These are phyloP conservation scores for Altica lythri DNA, from an alignment of 2,888 invertebrate genomes.

Conservation along the genomic window DNA sequence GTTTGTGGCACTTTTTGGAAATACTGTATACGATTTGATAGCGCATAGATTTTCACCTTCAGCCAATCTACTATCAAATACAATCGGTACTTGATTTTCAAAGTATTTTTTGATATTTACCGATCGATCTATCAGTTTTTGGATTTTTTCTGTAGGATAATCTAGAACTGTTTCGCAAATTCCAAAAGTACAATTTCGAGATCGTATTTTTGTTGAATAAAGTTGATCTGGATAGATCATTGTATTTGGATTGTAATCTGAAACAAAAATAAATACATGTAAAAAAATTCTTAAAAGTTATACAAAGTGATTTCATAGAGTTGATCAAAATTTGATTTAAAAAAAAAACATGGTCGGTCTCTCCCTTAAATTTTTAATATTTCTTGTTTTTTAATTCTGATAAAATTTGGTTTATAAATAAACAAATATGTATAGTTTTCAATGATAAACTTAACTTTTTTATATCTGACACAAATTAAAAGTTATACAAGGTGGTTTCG, in stretches of 20 bases:
- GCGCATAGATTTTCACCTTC: slow-evolving; percentile 44
- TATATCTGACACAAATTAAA: too few relatives aligned
- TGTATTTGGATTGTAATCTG: neutral
- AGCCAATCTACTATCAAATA: slow-evolving; percentile 30
- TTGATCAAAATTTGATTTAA: too few relatives aligned
- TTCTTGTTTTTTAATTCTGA: too few relatives aligned
- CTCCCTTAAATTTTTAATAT: too few relatives aligned
- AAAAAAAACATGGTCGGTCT: too few relatives aligned
- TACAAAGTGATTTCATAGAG: too few relatives aligned
- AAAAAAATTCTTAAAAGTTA: too few relatives aligned
- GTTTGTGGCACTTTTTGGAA: slow-evolving; percentile 65
- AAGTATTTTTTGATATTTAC: slow-evolving; percentile 38
- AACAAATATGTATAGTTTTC: too few relatives aligned
- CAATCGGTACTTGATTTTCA: neutral
- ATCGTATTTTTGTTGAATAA: neutral
- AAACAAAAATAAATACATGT: too few relatives aligned
- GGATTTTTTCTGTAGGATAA: slow-evolving; percentile 55
- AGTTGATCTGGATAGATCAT: slow-evolving; percentile 4
- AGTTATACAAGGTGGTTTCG: too few relatives aligned
- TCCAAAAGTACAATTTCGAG: slow-evolving; percentile 34
- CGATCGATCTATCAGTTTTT: slow-evolving; percentile 40
- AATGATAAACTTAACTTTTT: too few relatives aligned
- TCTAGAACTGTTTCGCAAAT: slow-evolving; percentile 56
- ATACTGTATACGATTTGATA: slow-evolving; percentile 59
- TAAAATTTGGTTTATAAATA: too few relatives aligned